Percentiles rank a stretch among this genome's conserved stretches.
phyloP scores from a whole-genome alignment of 2,113 vertebrate genomes.

The Cheilinus undulatus region DNA sequence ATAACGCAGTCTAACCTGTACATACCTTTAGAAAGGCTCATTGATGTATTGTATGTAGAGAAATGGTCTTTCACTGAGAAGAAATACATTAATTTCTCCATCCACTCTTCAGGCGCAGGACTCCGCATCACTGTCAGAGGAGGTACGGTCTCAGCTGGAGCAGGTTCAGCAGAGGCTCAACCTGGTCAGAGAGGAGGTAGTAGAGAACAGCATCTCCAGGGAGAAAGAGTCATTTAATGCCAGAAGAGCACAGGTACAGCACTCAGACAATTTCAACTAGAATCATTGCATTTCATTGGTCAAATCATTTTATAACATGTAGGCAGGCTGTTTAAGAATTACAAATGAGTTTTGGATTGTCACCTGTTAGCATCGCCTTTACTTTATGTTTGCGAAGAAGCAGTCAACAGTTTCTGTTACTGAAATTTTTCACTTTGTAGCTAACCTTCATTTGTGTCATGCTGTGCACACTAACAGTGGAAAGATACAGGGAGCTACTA shows the following conservation, averaged over 20 bases:
- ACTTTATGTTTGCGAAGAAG: too few species aligned
- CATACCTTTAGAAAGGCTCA: too few species aligned
- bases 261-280: neutral
- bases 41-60: too few species aligned
- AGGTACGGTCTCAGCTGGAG: slow-evolving; percentile 91
- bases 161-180: slow-evolving; percentile 92
- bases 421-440: too few species aligned
- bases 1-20: neutral
- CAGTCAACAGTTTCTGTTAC: too few species aligned
- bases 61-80: too few species aligned
- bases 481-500: neutral
- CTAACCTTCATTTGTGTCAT: neutral
- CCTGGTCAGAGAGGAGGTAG: slow-evolving; percentile 92
- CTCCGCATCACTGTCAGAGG: slow-evolving; percentile 91
- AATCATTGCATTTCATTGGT: too few species aligned
- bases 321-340: too few species aligned
- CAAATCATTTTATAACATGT: too few species aligned
- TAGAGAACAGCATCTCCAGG: slow-evolving; percentile 95
- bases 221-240: slow-evolving; percentile 98
- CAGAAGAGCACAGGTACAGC: slow-evolving; percentile 91
- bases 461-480: neutral
- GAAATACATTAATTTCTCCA: neutral
- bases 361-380: too few species aligned
- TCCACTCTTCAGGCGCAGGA: slow-evolving; percentile 88
- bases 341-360: too few species aligned